Conservation (phyloP, 2,113 vertebrate genomes). For the Motacilla tschutschensis region DNA sequence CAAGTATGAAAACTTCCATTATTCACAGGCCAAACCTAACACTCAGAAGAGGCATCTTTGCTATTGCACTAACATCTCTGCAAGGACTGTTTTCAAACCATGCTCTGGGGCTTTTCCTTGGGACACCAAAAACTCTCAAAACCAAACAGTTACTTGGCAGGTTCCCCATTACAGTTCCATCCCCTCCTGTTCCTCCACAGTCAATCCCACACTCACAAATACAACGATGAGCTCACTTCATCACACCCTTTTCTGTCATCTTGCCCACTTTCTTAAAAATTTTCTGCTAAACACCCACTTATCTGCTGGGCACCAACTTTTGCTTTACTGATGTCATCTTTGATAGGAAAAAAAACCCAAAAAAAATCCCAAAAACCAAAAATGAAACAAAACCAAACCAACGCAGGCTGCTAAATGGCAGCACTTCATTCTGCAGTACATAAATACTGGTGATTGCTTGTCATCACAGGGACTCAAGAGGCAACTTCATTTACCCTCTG, state of each 20-base stretch:
- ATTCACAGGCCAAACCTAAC: background rate
- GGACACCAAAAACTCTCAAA: background rate
- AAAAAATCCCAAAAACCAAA: background rate
- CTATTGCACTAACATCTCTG: background rate
- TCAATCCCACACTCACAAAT: background rate
- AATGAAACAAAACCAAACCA: background rate
- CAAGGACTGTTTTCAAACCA: background rate
- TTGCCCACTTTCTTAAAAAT: background rate
- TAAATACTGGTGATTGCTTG: accelerated
- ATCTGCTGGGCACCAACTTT: background rate
- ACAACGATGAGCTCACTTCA: slow-evolving; percentile 2
- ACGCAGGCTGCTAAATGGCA: background rate
- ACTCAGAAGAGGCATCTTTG: accelerated
- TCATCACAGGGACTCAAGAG: background rate
- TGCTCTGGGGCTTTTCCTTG: background rate
- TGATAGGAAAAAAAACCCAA: background rate
- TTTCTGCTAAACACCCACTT: slow-evolving; percentile 19
- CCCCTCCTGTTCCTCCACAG: background rate
- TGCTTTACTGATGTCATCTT: background rate
- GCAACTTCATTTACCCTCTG: background rate
- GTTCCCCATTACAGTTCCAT: background rate
- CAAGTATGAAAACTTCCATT: background rate
- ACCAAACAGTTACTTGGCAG: background rate
- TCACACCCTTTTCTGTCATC: slow-evolving; percentile 24
- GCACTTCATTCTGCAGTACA: accelerated